Percentiles rank a stretch among this genome's conserved stretches.
Conservation (phyloP, 2,888 invertebrate genomes). For the Achlya flavicornis region DNA sequence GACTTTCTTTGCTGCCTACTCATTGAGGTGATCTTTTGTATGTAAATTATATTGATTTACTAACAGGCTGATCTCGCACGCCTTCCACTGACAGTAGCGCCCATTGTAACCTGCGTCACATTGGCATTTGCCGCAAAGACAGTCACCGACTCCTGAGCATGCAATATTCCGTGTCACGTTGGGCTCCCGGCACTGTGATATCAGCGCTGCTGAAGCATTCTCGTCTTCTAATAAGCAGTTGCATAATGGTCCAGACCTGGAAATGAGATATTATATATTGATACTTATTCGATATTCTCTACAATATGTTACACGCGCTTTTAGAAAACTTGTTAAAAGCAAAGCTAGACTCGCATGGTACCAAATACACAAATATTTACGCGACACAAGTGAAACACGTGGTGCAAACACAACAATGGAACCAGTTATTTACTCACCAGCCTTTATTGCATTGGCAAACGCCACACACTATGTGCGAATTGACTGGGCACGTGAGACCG, state of each 20-base stretch:
- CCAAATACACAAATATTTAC: background rate
- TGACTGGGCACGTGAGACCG: constrained; percentile 67
- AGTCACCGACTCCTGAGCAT: constrained; percentile 90
- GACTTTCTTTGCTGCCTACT: constrained; percentile 5
- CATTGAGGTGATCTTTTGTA: background rate
- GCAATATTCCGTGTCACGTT: constrained; percentile 63
- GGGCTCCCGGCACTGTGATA: constrained; percentile 65
- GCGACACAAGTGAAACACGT: constrained; percentile 13
- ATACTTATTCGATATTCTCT: background rate
- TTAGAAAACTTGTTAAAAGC: background rate
- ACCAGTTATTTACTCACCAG: constrained; percentile 73
- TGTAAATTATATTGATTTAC: constrained; percentile 29
- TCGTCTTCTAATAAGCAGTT: constrained; percentile 79
- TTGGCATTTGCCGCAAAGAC: constrained; percentile 89
- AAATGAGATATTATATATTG: background rate
- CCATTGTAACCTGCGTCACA: constrained; percentile 86
- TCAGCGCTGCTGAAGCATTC: constrained; percentile 65
- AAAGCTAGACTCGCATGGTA: background rate
- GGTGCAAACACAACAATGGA: constrained; percentile 15
- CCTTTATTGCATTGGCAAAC: constrained; percentile 85
- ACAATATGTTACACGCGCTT: too few species aligned
- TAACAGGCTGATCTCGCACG: constrained; percentile 80
- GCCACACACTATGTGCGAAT: constrained; percentile 86
- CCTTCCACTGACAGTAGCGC: constrained; percentile 85
- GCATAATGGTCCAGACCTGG: constrained; percentile 82